These are phyloP conservation scores for Esox lucius DNA, from an alignment of 2,797 vertebrate genomes.

Conservation along the genomic window DNA sequence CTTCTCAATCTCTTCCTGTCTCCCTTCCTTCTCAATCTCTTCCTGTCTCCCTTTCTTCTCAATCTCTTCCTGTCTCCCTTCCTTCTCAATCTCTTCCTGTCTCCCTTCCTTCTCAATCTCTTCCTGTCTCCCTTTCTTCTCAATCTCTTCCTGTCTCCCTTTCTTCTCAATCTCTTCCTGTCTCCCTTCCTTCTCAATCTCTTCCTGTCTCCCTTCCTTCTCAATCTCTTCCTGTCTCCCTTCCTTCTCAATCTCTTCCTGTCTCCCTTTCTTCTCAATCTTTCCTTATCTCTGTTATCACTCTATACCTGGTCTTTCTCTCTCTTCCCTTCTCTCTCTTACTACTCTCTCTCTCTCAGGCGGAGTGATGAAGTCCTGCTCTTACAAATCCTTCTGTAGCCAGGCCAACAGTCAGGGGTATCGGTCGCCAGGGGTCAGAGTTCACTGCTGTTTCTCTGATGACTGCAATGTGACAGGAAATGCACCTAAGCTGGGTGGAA, in stretches of 20 bases:
- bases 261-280: too few species aligned
- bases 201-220: neutral
- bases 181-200: neutral
- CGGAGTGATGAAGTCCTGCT: conserved; percentile 90
- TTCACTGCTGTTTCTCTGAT: conserved; percentile 87
- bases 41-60: too few species aligned
- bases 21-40: too few species aligned
- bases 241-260: too few species aligned
- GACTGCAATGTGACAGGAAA: conserved; percentile 81
- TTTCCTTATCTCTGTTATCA: neutral
- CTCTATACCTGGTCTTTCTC: accelerated
- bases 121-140: too few species aligned
- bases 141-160: conserved; percentile 5
- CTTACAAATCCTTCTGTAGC: conserved; percentile 88
- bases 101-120: too few species aligned
- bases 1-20: too few species aligned
- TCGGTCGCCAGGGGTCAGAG: conserved; percentile 77
- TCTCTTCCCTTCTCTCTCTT: neutral
- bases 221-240: neutral
- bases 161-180: conserved; percentile 6
- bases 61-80: too few species aligned
- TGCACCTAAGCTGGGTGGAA: conserved; percentile 53
- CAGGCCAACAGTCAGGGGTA: conserved; percentile 82
- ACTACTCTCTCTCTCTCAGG: conserved; percentile 57
- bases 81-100: too few species aligned